Percentiles rank a stretch among this genome's conserved stretches.
phyloP scores from a whole-genome alignment of 1,140 invertebrate genomes.

The Carcinoscorpius rotundicauda region DNA sequence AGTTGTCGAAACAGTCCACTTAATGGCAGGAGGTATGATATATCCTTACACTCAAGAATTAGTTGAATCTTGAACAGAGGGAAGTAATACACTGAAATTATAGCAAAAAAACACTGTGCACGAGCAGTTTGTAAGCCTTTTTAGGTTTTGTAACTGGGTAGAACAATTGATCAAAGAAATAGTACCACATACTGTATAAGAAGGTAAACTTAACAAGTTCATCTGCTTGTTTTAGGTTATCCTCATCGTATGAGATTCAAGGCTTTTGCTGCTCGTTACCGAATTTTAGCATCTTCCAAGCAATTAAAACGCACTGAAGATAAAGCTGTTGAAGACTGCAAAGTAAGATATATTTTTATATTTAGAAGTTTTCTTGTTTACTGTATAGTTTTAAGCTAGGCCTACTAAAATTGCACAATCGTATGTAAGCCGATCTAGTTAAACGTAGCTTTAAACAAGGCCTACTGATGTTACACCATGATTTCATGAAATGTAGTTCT shows the following conservation, averaged over 20 bases:
- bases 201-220: neutral
- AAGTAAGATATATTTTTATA: conserved; percentile 40
- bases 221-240: conserved; percentile 36
- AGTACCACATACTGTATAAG: too few species aligned
- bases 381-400: neutral
- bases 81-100: too few species aligned
- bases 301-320: conserved; percentile 58
- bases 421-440: conserved; percentile 37
- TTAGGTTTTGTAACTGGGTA: too few species aligned
- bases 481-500: too few species aligned
- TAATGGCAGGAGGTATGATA: conserved; percentile 56
- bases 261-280: conserved; percentile 71
- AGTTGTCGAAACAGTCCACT: conserved; percentile 77
- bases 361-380: neutral
- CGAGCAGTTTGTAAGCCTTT: too few species aligned
- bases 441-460: neutral
- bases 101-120: too few species aligned
- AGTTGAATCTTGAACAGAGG: too few species aligned
- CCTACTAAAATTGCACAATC: conserved; percentile 11
- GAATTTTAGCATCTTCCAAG: conserved; percentile 60
- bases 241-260: conserved; percentile 88
- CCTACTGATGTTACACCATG: too few species aligned
- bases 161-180: too few species aligned
- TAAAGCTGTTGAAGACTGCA: conserved; percentile 59
- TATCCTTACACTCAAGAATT: too few species aligned